phyloP scores from a whole-genome alignment of 2,888 invertebrate species.

The Leuctra nigra region DNA sequence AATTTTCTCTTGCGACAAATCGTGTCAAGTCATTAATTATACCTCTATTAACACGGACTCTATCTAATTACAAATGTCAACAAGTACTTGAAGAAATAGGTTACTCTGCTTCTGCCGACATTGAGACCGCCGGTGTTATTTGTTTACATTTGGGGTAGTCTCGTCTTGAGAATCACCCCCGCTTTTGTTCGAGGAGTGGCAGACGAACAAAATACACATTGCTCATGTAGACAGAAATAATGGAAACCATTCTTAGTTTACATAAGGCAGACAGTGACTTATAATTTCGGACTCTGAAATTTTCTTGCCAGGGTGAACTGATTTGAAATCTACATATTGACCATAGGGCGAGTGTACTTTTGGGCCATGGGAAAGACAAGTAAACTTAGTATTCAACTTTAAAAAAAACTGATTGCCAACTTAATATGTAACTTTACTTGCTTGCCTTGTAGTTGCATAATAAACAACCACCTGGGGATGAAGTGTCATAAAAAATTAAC shows the following conservation, averaged over 20 bases:
- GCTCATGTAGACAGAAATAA: constrained; percentile 9
- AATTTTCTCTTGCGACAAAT: neutral
- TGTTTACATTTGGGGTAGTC: constrained; percentile 9
- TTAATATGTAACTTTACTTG: neutral
- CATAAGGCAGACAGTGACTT: constrained; percentile 4
- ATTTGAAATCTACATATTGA: neutral
- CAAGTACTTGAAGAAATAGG: neutral
- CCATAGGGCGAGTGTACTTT: constrained; percentile 5
- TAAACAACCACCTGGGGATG: neutral
- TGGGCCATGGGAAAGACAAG: constrained; percentile 18
- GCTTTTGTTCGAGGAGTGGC: constrained; percentile 3
- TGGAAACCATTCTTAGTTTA: constrained; percentile 9
- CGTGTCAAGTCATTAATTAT: constrained; percentile 1
- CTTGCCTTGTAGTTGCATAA: constrained; percentile 2
- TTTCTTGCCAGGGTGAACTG: neutral
- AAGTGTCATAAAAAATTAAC: neutral
- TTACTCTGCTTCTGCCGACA: neutral
- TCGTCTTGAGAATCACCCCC: neutral
- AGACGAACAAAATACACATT: constrained; percentile 9
- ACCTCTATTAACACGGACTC: neutral
- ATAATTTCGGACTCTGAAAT: neutral
- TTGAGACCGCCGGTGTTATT: neutral
- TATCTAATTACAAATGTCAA: constrained; percentile 6
- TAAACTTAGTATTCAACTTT: neutral
- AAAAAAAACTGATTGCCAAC: constrained; percentile 14